Evolutionary conservation across 2,113 vertebrate species (phyloP).

Genomic region (Cacatua alba): DNA sequence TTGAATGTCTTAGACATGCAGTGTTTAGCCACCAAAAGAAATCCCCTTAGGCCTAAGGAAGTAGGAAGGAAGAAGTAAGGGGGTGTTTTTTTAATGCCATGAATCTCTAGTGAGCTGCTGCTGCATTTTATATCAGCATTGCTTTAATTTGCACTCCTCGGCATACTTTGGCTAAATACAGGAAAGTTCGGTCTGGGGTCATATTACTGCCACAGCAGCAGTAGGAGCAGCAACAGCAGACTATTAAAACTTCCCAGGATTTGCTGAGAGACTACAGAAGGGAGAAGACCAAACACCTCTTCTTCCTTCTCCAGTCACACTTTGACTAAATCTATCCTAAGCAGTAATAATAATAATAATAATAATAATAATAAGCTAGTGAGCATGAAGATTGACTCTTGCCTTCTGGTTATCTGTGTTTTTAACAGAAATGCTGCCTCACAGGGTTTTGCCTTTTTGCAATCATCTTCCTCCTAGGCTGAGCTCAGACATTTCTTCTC

Average conservation of each 20-base stretch:
- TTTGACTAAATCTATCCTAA: background rate
- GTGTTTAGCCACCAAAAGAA: background rate
- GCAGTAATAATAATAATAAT: background rate
- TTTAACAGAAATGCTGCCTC: background rate
- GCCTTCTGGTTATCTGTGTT: background rate
- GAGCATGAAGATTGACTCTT: background rate
- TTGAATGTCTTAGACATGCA: background rate
- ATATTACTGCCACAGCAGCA: background rate
- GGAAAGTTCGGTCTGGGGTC: background rate
- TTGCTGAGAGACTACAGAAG: background rate
- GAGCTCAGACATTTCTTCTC: background rate
- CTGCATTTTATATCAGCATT: background rate
- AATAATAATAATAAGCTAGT: background rate
- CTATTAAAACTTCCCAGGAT: background rate
- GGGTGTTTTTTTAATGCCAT: background rate
- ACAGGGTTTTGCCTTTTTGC: background rate
- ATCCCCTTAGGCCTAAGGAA: background rate
- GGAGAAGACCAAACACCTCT: background rate
- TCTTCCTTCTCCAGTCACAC: background rate
- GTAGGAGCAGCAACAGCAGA: background rate
- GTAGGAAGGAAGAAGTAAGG: background rate
- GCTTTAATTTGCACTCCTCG: background rate
- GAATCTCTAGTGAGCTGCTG: background rate
- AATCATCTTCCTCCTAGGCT: background rate
- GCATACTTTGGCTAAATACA: background rate